A percentile compares a stretch with the other conserved stretches of the same genome.
phyloP scores from a whole-genome alignment of 2,113 vertebrate genomes.

The Daboia siamensis region DNA sequence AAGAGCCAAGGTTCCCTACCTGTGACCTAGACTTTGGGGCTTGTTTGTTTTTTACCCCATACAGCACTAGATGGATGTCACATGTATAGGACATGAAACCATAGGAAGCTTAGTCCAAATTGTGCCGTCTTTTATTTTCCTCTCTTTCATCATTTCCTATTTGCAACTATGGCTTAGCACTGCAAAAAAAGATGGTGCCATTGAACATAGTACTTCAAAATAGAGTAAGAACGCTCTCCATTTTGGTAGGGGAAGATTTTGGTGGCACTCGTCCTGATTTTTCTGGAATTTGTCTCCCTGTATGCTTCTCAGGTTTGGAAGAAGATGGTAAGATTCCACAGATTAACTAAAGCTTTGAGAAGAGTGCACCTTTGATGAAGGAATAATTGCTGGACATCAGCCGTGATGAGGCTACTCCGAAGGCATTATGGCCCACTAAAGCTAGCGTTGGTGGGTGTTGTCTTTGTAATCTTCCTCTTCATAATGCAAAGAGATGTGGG shows the following conservation, averaged over 20 bases:
- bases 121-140: not conserved
- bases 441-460: slow-evolving; percentile 76
- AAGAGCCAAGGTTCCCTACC: no score
- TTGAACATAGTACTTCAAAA: not conserved
- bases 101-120: no score
- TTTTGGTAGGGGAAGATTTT: not conserved
- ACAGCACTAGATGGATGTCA: not conserved
- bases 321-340: not conserved
- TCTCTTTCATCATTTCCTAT: not conserved
- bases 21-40: not conserved
- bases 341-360: not conserved
- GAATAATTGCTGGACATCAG: rapidly evolving
- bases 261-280: not conserved
- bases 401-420: slow-evolving; percentile 76
- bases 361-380: rapidly evolving
- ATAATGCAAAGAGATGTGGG: slow-evolving; percentile 82
- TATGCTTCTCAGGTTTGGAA: not conserved
- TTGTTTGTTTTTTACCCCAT: not conserved
- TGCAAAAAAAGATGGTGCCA: not conserved
- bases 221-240: not conserved
- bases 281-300: not conserved
- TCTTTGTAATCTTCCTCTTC: slow-evolving; percentile 82
- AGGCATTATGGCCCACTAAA: slow-evolving; percentile 83
- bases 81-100: not conserved
- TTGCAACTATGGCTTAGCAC: not conserved